phyloP scores from a whole-genome alignment of 2,888 invertebrate genomes.

The Mythimna lalbum region DNA sequence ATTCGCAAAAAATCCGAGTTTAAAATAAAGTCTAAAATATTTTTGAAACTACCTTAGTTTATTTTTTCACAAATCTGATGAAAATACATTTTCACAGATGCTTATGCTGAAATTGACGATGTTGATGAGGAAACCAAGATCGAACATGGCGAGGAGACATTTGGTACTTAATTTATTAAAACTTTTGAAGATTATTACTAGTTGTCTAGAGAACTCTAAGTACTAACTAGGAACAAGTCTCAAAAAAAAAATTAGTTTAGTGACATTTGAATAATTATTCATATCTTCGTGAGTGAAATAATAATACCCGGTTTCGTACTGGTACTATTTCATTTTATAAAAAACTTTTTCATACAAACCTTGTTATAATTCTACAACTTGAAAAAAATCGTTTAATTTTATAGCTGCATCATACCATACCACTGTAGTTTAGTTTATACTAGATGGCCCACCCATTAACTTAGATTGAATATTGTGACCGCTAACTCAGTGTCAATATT shows the following conservation, averaged over 20 bases:
- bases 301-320: too few relatives aligned
- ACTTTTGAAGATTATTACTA: background rate
- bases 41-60: background rate
- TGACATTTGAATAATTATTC: background rate
- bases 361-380: too few relatives aligned
- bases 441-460: background rate
- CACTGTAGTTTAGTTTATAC: background rate
- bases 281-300: too few relatives aligned
- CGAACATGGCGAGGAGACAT: background rate
- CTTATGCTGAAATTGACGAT: background rate
- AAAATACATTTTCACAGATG: conserved; percentile 7
- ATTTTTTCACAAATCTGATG: background rate
- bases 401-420: background rate
- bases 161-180: background rate
- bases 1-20: too few relatives aligned
- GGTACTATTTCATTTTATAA: too few relatives aligned
- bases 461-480: too few relatives aligned
- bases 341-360: too few relatives aligned
- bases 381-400: background rate
- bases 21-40: too few relatives aligned
- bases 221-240: background rate
- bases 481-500: too few relatives aligned
- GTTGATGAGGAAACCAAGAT: background rate
- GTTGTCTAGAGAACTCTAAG: too few relatives aligned
- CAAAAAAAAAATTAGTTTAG: background rate